Base-by-base conservation (phyloP, 1,140 invertebrate genomes). In the Gryon sp. region DNA sequence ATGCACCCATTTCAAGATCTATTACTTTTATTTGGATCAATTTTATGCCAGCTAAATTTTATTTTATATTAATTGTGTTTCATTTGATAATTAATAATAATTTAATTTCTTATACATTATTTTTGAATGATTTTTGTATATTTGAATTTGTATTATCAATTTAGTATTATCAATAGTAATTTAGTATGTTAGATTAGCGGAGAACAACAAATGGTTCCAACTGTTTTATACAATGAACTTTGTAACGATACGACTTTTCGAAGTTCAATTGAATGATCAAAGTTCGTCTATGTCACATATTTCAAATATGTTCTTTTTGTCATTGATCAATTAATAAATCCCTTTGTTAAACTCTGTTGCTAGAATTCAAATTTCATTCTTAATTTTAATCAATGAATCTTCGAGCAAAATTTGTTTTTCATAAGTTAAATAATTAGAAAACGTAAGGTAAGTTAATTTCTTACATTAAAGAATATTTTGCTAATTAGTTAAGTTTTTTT, bases 161-260 rank as follows among this genome's bases (percentile, higher is more conserved):
- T n/a, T n/a, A n/a, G n/a, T n/a, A n/a, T n/a, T n/a, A n/a, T n/a
- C n/a, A n/a, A n/a, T n/a, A n/a, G n/a, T 43, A 43, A 26, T 38
- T 53, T 24, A 3, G 16, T 19, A 19, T 24, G 8, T 18, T 20
- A 8, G 28, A 12, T 7, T 46, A 18, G 20, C 9, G 3, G 7
- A 60, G 19, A 46, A 63, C 38, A 62, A 19, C n/a, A 40, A 19
- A 9, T 20, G 32, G 12, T 60, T 15, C 26, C 46, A 32, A 12
- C 34, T 48, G 19, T 18, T 30, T 14, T 5, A 20, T 43, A n/a
- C 22, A 26, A 6, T 53, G 62, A 66, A 66, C 62, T 53, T 66
- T 66, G 62, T 38, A 7, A 34, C 28, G 22, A 22, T 43, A 26
- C 15, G 30, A 60, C 52, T 60, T 60, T 60, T 70, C 53, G 38